Evolutionary conservation across 2,888 invertebrate genomes (phyloP).

Genomic region (Dyspetes luteomarginatus): DNA sequence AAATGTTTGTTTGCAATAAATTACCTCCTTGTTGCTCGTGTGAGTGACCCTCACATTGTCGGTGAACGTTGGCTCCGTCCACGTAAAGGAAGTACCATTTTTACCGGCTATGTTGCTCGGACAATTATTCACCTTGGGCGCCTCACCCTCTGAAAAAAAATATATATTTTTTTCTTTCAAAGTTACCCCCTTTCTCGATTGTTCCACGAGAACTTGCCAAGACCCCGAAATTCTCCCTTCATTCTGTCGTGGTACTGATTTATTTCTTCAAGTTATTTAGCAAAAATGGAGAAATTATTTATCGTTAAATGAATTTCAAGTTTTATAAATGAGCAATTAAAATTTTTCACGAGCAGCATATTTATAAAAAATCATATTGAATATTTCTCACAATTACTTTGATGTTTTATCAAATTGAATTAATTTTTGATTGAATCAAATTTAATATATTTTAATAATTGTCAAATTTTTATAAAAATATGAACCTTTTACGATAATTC

Average conservation of each 20-base stretch:
- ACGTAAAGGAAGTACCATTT: conserved; percentile 81
- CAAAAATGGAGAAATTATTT: no score
- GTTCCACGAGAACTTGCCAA: not conserved
- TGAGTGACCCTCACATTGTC: conserved; percentile 84
- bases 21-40: conserved; percentile 82
- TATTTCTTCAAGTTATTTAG: no score
- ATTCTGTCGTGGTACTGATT: no score
- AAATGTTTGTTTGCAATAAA: conserved; percentile 44
- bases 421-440: no score
- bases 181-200: not conserved
- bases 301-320: no score
- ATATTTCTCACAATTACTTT: no score
- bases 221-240: no score
- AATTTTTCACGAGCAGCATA: no score
- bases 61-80: conserved; percentile 84
- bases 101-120: conserved; percentile 82
- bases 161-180: not conserved
- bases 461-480: not conserved
- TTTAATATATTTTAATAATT: no score
- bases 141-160: conserved; percentile 82
- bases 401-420: no score
- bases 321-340: no score
- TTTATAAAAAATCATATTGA: no score
- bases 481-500: conserved; percentile 81
- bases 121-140: conserved; percentile 84